A percentile compares a stretch with the other conserved stretches of the same genome.
phyloP scores from a whole-genome alignment of 2,888 invertebrate genomes.

The Exocentrus adspersus region DNA sequence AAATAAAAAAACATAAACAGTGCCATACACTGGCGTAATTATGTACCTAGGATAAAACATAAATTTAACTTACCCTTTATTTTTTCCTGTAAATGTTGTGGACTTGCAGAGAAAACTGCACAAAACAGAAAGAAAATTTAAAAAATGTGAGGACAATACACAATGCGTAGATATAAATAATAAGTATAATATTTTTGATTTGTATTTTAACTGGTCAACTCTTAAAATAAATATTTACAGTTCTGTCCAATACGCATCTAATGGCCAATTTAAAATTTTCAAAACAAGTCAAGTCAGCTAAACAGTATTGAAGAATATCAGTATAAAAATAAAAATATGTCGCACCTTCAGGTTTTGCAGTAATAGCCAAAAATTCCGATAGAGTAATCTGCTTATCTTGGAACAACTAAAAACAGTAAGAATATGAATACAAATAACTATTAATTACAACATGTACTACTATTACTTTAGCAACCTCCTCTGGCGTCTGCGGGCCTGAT shows the following conservation, averaged over 20 bases:
- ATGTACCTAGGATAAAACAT: conserved; percentile 8
- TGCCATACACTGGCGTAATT: too few species aligned
- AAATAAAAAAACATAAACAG: too few species aligned
- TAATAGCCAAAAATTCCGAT: conserved; percentile 60
- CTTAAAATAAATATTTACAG: too few species aligned
- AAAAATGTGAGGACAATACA: too few species aligned
- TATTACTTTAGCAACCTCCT: conserved; percentile 46
- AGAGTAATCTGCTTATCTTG: conserved; percentile 61
- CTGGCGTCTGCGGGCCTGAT: conserved; percentile 10
- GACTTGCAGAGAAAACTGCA: conserved; percentile 53
- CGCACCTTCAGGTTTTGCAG: conserved; percentile 60
- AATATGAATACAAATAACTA: conserved; percentile 14
- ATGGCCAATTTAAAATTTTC: too few species aligned
- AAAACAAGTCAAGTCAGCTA: too few species aligned
- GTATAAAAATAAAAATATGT: conserved; percentile 38
- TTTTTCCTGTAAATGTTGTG: conserved; percentile 59
- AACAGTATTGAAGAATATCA: background rate
- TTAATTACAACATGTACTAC: conserved; percentile 10
- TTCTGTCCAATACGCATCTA: too few species aligned
- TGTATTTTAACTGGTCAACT: too few species aligned
- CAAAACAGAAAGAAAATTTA: conserved; percentile 39
- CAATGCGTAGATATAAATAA: too few species aligned
- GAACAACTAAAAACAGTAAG: conserved; percentile 58
- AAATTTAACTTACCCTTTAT: conserved; percentile 60
- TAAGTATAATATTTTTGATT: too few species aligned